phyloP scores from a whole-genome alignment of 2,113 vertebrate species.

The Canis aureus region DNA sequence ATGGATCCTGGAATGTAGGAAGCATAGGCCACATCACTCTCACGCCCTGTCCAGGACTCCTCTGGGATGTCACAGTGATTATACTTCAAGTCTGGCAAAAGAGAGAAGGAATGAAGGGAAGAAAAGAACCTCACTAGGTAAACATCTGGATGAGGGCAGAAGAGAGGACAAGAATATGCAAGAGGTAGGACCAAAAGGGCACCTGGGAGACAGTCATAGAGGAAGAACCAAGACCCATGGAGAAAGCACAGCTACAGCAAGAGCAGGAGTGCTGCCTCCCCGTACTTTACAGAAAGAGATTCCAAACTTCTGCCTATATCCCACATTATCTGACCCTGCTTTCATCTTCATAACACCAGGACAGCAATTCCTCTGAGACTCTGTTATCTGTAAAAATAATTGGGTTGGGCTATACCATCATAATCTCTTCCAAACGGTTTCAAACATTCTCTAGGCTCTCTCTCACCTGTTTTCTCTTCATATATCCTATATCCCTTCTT shows the following conservation, averaged over 20 bases:
- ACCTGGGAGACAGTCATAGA: neutral
- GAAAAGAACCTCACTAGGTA: neutral
- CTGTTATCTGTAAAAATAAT: conserved; percentile 45
- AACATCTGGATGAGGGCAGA: neutral
- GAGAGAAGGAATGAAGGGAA: conserved; percentile 9
- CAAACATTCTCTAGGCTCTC: conserved; percentile 51
- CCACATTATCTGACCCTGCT: neutral
- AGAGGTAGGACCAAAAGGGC: neutral
- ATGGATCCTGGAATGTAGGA: conserved; percentile 87
- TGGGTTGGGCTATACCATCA: neutral
- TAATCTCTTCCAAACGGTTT: conserved; percentile 2
- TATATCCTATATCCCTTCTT: neutral
- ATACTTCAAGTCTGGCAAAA: conserved; percentile 79
- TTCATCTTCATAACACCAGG: neutral
- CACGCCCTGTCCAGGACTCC: conserved; percentile 80
- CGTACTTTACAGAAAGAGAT: neutral
- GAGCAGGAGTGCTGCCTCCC: neutral
- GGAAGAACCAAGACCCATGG: neutral
- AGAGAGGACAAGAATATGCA: neutral
- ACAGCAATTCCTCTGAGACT: neutral
- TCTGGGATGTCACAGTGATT: conserved; percentile 85
- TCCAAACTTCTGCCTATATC: neutral
- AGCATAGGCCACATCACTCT: conserved; percentile 84
- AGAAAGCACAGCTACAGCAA: conserved; percentile 3
- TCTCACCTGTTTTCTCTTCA: neutral